Base-by-base conservation (phyloP, 2,113 vertebrate genomes). In the Podilymbus podiceps region DNA sequence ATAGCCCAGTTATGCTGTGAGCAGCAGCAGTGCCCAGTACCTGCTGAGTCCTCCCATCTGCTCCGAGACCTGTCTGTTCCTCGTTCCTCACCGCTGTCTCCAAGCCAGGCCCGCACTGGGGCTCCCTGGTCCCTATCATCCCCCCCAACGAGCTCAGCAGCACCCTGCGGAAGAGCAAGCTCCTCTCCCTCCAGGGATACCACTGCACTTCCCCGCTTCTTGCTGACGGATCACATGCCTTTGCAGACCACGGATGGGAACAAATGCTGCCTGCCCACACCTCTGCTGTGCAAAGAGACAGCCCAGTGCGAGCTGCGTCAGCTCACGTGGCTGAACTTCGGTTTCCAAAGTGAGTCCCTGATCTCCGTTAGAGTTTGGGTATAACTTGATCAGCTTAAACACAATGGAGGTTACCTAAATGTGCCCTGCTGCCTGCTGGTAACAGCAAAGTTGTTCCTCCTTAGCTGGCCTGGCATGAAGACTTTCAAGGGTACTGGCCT, bases 181-280 rank as follows among this genome's bases (percentile, higher is more conserved):
- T 76, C 12, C 44, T 60, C 18, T 86, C 35, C 40, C 24, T 90
- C 49, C 1, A 4, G 59, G 49, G 24, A 15, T 8, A 53, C 6
- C 28, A 21, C 17, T 28, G 35, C 30, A 68, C 13, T 6, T 44
- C 28, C 3, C 22, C 2, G 2, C 5, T 59, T 67, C 55, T 46
- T 8, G 30, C 1, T 25, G 28, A 23, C 1, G 7, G 42, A n/a
- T 9, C 52, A 19, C 2, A 2, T 1, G 4, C 12, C 60, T 78
- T 42, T 56, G 44, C 30, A 83, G 59, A 28, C 5, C 66, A 35
- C 17, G 18, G 42, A 20, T 21, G 49, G 16, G 35, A 62, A 19
- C 19, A 73, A 19, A 13, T 9, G 28, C n/a, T 92, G 49, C 53
- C 53, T 72, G 19, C 19, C 40, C 23, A n/a, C 23, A 38, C 21